Conservation (phyloP, 2,888 invertebrate species). For the Corythucha ciliata region DNA sequence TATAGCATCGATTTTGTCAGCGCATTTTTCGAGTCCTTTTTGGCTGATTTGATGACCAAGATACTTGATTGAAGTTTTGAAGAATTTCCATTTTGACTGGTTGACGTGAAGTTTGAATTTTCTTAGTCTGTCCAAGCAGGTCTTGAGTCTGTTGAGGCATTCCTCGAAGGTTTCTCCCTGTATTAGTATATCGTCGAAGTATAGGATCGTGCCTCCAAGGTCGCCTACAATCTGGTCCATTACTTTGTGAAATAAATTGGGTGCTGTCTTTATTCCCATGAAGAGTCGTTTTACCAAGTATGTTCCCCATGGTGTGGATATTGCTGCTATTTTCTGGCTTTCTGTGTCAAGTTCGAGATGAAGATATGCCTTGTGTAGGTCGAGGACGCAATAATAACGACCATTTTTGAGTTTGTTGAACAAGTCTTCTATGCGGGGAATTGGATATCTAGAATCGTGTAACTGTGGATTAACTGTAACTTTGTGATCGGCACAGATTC, state of each 20-base stretch:
- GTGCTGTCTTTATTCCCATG: conserved; percentile 31
- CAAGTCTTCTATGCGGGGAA: conserved; percentile 24
- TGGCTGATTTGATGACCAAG: conserved; percentile 29
- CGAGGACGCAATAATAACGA: conserved; percentile 18
- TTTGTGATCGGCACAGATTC: conserved; percentile 26
- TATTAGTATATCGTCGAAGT: conserved; percentile 38
- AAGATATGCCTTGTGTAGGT: conserved; percentile 22
- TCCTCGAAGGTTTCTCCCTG: no score
- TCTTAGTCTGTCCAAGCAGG: conserved; percentile 21
- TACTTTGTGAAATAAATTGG: neutral
- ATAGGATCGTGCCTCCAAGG: conserved; percentile 35
- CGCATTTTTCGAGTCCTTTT: conserved; percentile 23
- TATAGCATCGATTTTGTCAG: conserved; percentile 27
- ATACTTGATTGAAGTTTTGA: conserved; percentile 27
- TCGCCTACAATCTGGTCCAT: conserved; percentile 22
- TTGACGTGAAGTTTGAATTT: conserved; percentile 28
- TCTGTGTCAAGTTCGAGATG: conserved; percentile 18
- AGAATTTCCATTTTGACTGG: conserved; percentile 31
- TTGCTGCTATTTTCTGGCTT: conserved; percentile 19
- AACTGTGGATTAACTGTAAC: conserved; percentile 21
- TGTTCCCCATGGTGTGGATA: conserved; percentile 34
- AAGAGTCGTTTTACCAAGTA: conserved; percentile 38
- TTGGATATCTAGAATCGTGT: conserved; percentile 9
- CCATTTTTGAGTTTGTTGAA: conserved; percentile 20
- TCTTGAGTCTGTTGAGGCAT: conserved; percentile 11